These are phyloP conservation scores for Nerophis lumbriciformis DNA, from an alignment of 2,113 vertebrate genomes.

Conservation along the genomic window DNA sequence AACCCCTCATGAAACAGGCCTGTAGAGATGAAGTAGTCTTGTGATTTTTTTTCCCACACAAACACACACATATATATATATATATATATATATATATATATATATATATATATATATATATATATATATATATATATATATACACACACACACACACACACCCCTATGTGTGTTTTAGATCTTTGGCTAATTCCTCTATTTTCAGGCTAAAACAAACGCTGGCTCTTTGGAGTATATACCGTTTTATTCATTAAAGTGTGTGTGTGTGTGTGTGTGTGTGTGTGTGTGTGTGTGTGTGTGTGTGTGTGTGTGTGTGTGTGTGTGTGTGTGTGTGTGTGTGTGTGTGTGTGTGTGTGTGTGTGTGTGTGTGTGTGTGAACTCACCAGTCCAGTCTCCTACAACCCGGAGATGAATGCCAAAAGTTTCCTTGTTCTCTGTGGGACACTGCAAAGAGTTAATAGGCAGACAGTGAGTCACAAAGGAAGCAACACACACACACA, in stretches of 20 bases:
- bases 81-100: no score
- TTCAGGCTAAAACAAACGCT: no score
- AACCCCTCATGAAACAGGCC: no score
- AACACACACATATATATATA: no score
- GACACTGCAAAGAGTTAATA: slow-evolving; percentile 82
- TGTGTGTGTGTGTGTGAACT: slow-evolving; percentile 41
- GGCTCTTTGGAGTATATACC: no score
- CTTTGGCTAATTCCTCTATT: not conserved
- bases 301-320: slow-evolving; percentile 3
- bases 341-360: slow-evolving; percentile 4
- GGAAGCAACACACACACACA: slow-evolving; percentile 4
- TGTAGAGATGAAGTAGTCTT: no score
- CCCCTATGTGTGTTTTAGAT: no score
- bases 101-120: no score
- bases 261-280: no score
- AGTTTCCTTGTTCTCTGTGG: slow-evolving; percentile 84
- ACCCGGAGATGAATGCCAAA: slow-evolving; percentile 94
- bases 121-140: no score
- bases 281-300: not conserved
- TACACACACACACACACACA: no score
- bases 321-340: slow-evolving; percentile 7
- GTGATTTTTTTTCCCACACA: no score
- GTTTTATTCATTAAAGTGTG: not conserved
- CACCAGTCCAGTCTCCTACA: slow-evolving; percentile 98
- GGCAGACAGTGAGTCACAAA: slow-evolving; percentile 43